Base-by-base conservation (phyloP, 2,888 invertebrate genomes). In the Rhagophthalmus giganteus region DNA sequence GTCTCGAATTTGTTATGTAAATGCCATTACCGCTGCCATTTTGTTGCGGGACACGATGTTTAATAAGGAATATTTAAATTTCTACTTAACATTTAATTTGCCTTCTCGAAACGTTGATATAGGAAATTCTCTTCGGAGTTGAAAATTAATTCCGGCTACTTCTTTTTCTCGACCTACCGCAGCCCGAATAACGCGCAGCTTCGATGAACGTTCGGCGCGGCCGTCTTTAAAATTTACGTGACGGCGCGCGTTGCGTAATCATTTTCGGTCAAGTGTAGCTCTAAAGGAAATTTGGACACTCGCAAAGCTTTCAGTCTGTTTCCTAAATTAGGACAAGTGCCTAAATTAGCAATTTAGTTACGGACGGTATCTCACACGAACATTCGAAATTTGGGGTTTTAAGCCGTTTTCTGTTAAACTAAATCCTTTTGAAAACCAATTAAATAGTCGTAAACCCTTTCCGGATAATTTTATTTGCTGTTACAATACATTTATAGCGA, bases 1-100 rank as follows among this genome's bases (percentile, higher is more conserved):
- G 20, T 31, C 13, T 14, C 4, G 31, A 47, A 38, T 47, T 47
- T 38, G 25, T 31, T 38, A 38, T 47, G 39, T 38, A 47, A 47
- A 47, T 39, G 31, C 31, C 40, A 32, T 41, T 41, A 39, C 12
- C 16, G 38, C 26, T 46, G 16, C 25, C 31, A 26, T 37, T 44
- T 27, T 27, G 14, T 34, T 12, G 27, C 33, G 27, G 34, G 27
- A 15, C n/a, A 30, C 14, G 35, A 35, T 13, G 30, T 38, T 28
- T 31, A 24, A 31, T 11, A 37, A 30, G 25, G 31, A 30, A 38
- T 30, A 28, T 27, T 35, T 28, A 31, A 45, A 30, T 39, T 39
- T 30, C 30, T 39, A 30, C 28, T 30, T 28, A 20, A 39, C 15
- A 30, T 39, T 39, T 39, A 28, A 39, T 28, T 28, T 39, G n/a